Evolutionary conservation across 2,113 vertebrate species (phyloP).

Genomic region (Trichechus manatus): DNA sequence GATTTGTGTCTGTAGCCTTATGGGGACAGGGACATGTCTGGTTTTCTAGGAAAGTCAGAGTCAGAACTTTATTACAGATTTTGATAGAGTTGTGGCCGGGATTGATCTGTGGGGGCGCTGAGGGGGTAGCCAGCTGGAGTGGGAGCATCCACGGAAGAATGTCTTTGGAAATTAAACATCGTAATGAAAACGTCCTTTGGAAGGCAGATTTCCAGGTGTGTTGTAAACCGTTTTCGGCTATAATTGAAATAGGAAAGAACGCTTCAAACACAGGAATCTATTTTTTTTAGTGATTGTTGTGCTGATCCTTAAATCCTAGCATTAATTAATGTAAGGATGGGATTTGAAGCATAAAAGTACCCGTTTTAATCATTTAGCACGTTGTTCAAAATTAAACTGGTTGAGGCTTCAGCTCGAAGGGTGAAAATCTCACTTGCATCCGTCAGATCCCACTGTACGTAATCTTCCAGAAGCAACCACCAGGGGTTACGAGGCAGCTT

Average conservation of each 20-base stretch:
- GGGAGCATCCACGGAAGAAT: neutral
- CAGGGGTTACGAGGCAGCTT: neutral
- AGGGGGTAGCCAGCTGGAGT: neutral
- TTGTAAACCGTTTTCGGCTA: slow-evolving; percentile 40
- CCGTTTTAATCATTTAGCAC: slow-evolving; percentile 62
- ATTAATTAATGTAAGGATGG: slow-evolving; percentile 53
- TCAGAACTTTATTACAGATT: neutral
- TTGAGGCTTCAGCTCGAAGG: slow-evolving; percentile 41
- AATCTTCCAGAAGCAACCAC: slow-evolving; percentile 19
- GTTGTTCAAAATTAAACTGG: neutral
- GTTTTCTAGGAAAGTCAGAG: neutral
- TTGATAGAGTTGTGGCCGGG: neutral
- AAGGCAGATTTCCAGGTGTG: slow-evolving; percentile 76
- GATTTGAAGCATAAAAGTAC: slow-evolving; percentile 41
- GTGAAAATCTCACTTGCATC: slow-evolving; percentile 66
- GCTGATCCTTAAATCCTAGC: slow-evolving; percentile 77
- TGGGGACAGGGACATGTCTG: neutral
- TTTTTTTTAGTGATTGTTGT: slow-evolving; percentile 57
- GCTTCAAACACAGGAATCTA: slow-evolving; percentile 62
- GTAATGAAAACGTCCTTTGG: slow-evolving; percentile 57
- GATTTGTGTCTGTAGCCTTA: neutral
- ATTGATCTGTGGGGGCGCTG: fast-evolving
- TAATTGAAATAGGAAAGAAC: slow-evolving; percentile 69
- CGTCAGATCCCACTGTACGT: neutral
- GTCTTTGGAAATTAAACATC: slow-evolving; percentile 60